Evolutionary conservation across 2,113 vertebrate genomes (phyloP).

Genomic region (Hippocampus mohnikei): DNA sequence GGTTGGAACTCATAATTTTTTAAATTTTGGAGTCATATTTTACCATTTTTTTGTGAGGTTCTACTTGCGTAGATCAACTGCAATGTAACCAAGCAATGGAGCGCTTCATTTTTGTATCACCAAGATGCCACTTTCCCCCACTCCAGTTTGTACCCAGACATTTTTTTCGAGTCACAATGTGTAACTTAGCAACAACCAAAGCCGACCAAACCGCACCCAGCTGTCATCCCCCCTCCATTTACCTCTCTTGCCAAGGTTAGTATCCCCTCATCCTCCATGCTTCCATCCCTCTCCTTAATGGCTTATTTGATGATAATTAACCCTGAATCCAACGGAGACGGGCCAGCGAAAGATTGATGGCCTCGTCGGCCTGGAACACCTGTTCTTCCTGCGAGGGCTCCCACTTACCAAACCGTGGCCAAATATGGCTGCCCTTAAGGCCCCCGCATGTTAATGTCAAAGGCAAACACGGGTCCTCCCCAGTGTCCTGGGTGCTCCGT

Average conservation of each 20-base stretch:
- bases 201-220: constrained; percentile 46
- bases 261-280: constrained; percentile 52
- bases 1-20: not conserved
- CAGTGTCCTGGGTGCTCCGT: constrained; percentile 52
- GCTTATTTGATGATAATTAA: constrained; percentile 79
- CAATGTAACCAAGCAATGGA: not conserved
- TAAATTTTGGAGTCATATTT: not conserved
- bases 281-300: constrained; percentile 72
- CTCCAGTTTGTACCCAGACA: constrained; percentile 1
- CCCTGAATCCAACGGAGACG: constrained; percentile 73
- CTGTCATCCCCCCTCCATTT: constrained; percentile 37
- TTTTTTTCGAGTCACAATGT: not conserved
- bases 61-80: not conserved
- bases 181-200: constrained; percentile 46
- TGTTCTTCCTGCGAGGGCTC: constrained; percentile 65
- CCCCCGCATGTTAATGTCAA: constrained; percentile 64
- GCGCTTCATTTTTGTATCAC: not conserved
- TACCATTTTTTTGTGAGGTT: not conserved
- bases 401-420: constrained; percentile 62
- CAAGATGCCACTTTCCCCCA: not conserved
- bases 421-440: constrained; percentile 67
- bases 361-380: constrained; percentile 68
- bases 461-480: constrained; percentile 72
- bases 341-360: constrained; percentile 72
- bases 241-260: constrained; percentile 63